phyloP scores from a whole-genome alignment of 2,888 invertebrate genomes.

The Agrochola macilenta region DNA sequence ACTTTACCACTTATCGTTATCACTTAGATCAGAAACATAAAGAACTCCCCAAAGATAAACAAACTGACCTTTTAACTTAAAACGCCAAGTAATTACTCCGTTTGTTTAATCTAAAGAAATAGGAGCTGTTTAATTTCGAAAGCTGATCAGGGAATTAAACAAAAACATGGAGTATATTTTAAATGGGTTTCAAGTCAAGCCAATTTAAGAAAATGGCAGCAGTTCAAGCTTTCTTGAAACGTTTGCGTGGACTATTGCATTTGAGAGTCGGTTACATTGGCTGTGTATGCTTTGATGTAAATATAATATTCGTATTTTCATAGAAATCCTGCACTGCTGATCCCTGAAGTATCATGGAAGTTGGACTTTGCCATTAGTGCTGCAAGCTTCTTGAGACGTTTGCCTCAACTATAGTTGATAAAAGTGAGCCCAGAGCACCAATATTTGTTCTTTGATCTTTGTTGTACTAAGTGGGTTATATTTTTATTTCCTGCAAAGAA shows the following conservation, averaged over 20 bases:
- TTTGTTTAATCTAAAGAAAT: slow-evolving; percentile 49
- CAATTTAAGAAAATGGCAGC: slow-evolving; percentile 45
- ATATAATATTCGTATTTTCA: slow-evolving; percentile 40
- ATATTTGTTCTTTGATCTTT: neutral
- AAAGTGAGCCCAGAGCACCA: neutral
- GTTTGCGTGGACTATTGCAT: slow-evolving; percentile 11
- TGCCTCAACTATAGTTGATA: neutral
- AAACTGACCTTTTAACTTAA: slow-evolving; percentile 49
- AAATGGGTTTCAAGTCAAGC: slow-evolving; percentile 37
- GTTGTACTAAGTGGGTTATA: neutral
- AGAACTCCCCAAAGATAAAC: slow-evolving; percentile 49
- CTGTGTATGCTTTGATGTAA: slow-evolving; percentile 17
- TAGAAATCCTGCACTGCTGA: slow-evolving; percentile 12
- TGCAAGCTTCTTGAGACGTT: slow-evolving; percentile 13
- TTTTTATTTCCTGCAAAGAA: slow-evolving; percentile 8
- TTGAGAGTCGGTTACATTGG: slow-evolving; percentile 2
- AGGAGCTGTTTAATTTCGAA: slow-evolving; percentile 54
- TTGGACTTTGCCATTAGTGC: slow-evolving; percentile 18
- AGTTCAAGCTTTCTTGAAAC: neutral
- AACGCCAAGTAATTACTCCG: slow-evolving; percentile 58
- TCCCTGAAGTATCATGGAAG: neutral
- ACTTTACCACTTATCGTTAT: slow-evolving; percentile 35
- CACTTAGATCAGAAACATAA: slow-evolving; percentile 43
- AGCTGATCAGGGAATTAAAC: slow-evolving; percentile 54
- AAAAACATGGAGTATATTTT: slow-evolving; percentile 45